A percentile compares a stretch with the other conserved stretches of the same genome.
Conservation (phyloP, 2,888 invertebrate genomes). For the Atrina japonica region DNA sequence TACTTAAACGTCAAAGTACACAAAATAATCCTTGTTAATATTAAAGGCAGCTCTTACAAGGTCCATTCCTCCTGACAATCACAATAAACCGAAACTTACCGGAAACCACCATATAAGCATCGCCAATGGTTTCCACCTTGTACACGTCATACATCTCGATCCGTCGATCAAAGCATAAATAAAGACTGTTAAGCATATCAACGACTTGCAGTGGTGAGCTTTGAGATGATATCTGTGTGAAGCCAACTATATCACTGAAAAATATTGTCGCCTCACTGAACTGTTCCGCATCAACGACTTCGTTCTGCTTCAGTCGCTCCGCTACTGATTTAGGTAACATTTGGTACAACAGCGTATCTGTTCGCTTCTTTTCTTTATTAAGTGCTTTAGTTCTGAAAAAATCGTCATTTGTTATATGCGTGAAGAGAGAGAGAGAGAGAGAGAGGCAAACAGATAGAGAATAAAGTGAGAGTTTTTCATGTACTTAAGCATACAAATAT, state of each 20-base stretch:
- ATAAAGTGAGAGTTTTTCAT: too few relatives aligned
- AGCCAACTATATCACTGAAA: constrained; percentile 71
- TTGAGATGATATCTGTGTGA: constrained; percentile 66
- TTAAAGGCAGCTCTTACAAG: too few relatives aligned
- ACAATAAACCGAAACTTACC: constrained; percentile 50
- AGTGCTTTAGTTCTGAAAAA: constrained; percentile 60
- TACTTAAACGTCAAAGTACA: too few relatives aligned
- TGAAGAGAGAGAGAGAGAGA: too few relatives aligned
- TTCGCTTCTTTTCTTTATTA: constrained; percentile 66
- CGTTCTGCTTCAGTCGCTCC: constrained; percentile 64
- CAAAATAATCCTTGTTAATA: too few relatives aligned
- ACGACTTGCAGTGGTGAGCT: constrained; percentile 71
- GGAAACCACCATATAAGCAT: constrained; percentile 66
- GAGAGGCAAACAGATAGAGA: too few relatives aligned
- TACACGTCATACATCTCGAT: constrained; percentile 70
- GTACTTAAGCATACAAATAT: too few relatives aligned
- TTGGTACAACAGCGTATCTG: constrained; percentile 66
- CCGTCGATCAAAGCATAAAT: constrained; percentile 64
- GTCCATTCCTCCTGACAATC: too few relatives aligned
- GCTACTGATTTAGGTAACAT: constrained; percentile 69
- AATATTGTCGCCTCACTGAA: constrained; percentile 65
- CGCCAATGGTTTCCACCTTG: constrained; percentile 69
- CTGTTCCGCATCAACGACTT: constrained; percentile 62
- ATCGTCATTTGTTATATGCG: too few relatives aligned
- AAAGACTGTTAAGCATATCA: constrained; percentile 70